These are phyloP conservation scores for Diprion similis DNA, from an alignment of 1,140 invertebrate genomes.

Conservation along the genomic window DNA sequence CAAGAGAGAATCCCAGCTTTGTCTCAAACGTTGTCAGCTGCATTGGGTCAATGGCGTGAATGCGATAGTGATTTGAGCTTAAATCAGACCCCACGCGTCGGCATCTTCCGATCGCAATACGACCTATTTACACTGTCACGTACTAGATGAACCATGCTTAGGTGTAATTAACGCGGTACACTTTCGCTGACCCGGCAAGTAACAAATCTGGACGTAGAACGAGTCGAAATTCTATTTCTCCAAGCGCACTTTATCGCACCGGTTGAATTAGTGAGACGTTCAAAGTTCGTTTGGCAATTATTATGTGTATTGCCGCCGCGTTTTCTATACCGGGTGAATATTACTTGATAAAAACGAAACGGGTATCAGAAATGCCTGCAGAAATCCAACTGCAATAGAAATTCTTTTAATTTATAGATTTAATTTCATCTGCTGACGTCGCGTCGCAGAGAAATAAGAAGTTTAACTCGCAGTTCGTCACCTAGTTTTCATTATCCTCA, in stretches of 20 bases:
- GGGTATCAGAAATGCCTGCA: no score
- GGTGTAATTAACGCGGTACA: no score
- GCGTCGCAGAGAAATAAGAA: neutral
- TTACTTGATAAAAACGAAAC: neutral
- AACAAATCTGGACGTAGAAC: no score
- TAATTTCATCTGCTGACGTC: neutral
- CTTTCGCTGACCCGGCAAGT: no score
- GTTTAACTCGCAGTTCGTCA: neutral
- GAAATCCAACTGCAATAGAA: no score
- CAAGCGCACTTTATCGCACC: neutral
- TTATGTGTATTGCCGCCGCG: no score
- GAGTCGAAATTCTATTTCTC: neutral
- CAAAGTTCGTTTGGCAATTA: no score
- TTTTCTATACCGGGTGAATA: no score
- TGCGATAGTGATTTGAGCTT: neutral
- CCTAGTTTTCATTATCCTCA: neutral
- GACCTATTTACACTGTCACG: no score
- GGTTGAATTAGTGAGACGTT: neutral
- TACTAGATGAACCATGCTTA: no score
- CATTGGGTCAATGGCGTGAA: slow-evolving; percentile 2
- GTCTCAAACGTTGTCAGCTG: neutral
- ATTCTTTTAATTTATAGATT: neutral
- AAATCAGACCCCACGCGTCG: neutral
- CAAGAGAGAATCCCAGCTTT: slow-evolving; percentile 6
- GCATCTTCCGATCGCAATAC: neutral